These are phyloP conservation scores for Sebastes cheni DNA, from an alignment of 2,797 vertebrate genomes.

Conservation along the genomic window DNA sequence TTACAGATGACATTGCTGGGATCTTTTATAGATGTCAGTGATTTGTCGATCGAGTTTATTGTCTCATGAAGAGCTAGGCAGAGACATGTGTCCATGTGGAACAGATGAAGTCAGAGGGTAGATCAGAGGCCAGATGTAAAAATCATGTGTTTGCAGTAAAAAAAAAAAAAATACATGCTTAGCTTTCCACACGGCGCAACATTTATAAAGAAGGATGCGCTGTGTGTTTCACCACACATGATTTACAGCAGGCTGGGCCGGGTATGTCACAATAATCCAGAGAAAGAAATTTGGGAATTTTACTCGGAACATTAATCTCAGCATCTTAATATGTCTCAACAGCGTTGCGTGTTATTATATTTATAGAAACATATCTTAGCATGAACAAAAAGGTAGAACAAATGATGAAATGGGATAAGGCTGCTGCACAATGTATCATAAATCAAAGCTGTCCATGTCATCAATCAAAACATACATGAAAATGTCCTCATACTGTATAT, in stretches of 20 bases:
- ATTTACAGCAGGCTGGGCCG: neutral
- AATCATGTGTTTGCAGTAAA: constrained; percentile 12
- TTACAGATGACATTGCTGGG: neutral
- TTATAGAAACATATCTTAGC: constrained; percentile 1
- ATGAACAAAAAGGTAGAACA: neutral
- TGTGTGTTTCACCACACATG: neutral
- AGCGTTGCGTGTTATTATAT: neutral
- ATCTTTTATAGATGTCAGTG: neutral
- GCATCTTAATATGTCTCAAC: neutral
- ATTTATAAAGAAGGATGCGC: neutral
- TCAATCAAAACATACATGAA: constrained; percentile 1
- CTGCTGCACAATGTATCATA: neutral
- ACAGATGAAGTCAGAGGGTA: constrained; percentile 1
- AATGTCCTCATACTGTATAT: neutral
- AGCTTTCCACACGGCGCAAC: neutral
- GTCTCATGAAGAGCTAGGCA: neutral
- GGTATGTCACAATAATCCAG: neutral
- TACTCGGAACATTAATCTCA: neutral
- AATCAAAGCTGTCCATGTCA: neutral
- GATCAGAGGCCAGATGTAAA: constrained; percentile 2
- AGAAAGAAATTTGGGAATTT: neutral
- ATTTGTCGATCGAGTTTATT: neutral
- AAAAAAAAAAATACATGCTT: neutral
- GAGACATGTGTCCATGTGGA: neutral
- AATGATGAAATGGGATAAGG: neutral